Conservation (phyloP, 1,140 invertebrate species). For the Zaprionus camerounensis region DNA sequence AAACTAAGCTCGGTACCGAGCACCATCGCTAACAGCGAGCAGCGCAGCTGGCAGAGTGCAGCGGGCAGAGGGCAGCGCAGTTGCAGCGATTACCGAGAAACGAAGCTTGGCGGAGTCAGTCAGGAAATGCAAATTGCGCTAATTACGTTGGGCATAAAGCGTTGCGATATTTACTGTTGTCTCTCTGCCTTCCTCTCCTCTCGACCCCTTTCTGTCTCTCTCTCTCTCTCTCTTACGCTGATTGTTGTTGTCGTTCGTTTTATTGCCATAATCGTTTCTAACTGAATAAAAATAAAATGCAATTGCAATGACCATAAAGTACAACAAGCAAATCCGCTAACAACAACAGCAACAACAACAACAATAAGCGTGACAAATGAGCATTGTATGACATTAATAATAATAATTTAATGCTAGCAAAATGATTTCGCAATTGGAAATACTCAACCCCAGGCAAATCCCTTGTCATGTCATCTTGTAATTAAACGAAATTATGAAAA, state of each 20-base stretch:
- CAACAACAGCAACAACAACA: constrained; percentile 39
- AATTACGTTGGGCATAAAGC: constrained; percentile 67
- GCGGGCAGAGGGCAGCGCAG: constrained; percentile 13
- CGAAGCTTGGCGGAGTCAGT: constrained; percentile 56
- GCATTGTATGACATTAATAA: constrained; percentile 77
- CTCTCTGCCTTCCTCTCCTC: not conserved
- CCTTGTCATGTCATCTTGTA: constrained; percentile 80
- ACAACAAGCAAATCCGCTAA: constrained; percentile 59
- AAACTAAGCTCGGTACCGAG: constrained; percentile 17
- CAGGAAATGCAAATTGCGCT: constrained; percentile 79
- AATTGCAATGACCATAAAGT: constrained; percentile 73
- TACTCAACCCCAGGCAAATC: constrained; percentile 70
- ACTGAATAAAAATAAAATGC: constrained; percentile 65
- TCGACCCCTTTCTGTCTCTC: not conserved
- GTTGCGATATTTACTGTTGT: constrained; percentile 55
- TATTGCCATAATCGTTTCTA: constrained; percentile 76
- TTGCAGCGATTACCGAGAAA: constrained; percentile 52
- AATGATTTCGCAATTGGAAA: constrained; percentile 71
- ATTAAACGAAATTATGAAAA: constrained; percentile 72
- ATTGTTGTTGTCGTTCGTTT: constrained; percentile 33
- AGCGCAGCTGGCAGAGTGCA: not conserved
- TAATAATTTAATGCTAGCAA: constrained; percentile 74
- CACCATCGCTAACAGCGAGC: not conserved
- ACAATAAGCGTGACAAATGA: constrained; percentile 68
- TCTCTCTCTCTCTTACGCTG: not conserved